Evolutionary conservation across 2,113 vertebrate genomes (phyloP).

Genomic region (Semnopithecus entellus): DNA sequence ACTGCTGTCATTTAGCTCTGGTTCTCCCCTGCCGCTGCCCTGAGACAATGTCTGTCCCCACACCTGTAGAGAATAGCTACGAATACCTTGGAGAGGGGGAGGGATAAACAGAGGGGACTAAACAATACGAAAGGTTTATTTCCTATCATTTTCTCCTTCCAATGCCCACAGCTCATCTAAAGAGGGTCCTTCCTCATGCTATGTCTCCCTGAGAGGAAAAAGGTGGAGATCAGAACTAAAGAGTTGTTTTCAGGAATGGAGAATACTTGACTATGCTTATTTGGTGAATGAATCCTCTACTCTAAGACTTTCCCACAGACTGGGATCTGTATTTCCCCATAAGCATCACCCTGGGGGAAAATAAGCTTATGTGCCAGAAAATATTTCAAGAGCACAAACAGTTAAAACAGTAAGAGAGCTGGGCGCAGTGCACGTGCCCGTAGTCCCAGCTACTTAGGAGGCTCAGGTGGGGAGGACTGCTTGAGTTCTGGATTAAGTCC

Average conservation of each 20-base stretch:
- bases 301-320: not conserved
- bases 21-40: not conserved
- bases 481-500: not conserved
- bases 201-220: not conserved
- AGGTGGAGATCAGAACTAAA: not conserved
- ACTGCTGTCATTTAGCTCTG: not conserved
- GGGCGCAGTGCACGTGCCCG: not conserved
- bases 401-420: not conserved
- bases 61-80: not conserved
- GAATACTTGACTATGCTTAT: not conserved
- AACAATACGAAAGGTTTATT: not conserved
- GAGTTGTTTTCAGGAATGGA: not conserved
- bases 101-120: not conserved
- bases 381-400: not conserved
- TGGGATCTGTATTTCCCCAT: not conserved
- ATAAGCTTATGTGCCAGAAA: not conserved
- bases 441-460: not conserved
- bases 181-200: not conserved
- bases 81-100: not conserved
- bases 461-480: not conserved
- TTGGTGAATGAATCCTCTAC: not conserved
- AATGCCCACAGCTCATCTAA: not conserved
- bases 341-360: not conserved
- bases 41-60: not conserved
- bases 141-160: not conserved